Evolutionary conservation across 64 coral and sea anemone genomes (phyloP).

Genomic region (Cladopsammia gracilis): DNA sequence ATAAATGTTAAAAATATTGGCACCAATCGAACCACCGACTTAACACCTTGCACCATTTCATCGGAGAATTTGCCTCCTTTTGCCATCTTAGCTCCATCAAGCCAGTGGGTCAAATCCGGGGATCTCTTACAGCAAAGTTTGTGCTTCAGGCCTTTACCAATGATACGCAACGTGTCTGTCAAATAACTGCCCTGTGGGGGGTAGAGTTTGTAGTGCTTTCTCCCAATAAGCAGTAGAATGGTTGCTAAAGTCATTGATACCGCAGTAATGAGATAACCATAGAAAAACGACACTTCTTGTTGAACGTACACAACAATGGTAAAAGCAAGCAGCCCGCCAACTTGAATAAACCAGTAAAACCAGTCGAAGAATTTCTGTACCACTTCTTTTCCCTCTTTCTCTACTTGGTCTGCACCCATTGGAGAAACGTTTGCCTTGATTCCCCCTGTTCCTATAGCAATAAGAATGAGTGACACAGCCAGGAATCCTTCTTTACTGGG

Average conservation of each 20-base stretch:
- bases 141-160: slow-evolving; percentile 53
- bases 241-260: slow-evolving; percentile 70
- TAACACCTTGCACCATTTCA: slow-evolving; percentile 75
- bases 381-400: slow-evolving; percentile 14
- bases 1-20: slow-evolving; percentile 78
- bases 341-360: slow-evolving; percentile 87
- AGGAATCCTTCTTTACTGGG: slow-evolving; percentile 34
- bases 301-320: slow-evolving; percentile 67
- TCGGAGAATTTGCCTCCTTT: slow-evolving; percentile 69
- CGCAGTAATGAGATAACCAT: slow-evolving; percentile 65
- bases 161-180: slow-evolving; percentile 59
- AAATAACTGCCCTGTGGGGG: slow-evolving; percentile 73
- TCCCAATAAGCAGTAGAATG: slow-evolving; percentile 67
- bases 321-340: slow-evolving; percentile 57
- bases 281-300: slow-evolving; percentile 72
- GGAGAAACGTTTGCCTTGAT: slow-evolving; percentile 86
- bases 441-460: slow-evolving; percentile 73
- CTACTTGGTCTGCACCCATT: slow-evolving; percentile 76
- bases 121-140: background rate
- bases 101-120: slow-evolving; percentile 3
- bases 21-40: slow-evolving; percentile 69
- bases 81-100: slow-evolving; percentile 45
- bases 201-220: slow-evolving; percentile 56
- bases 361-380: slow-evolving; percentile 77
- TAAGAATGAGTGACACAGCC: slow-evolving; percentile 61